Conservation (phyloP, 2,888 invertebrate genomes). For the Chrysolina oricalcia region DNA sequence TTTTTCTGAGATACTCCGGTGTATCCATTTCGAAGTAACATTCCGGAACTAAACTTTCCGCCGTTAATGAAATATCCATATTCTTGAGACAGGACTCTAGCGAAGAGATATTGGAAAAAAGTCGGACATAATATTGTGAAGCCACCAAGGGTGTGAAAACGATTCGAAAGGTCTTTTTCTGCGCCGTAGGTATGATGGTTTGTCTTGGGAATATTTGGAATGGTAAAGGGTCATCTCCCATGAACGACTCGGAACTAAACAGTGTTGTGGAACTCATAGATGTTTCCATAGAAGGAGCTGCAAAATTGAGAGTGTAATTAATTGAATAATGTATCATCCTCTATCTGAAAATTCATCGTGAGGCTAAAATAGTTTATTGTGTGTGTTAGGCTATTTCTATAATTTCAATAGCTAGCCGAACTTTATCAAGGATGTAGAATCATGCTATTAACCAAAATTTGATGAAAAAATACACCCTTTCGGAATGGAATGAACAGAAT, state of each 20-base stretch:
- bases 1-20: slow-evolving; percentile 77
- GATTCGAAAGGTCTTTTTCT: slow-evolving; percentile 64
- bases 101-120: slow-evolving; percentile 75
- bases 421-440: no score
- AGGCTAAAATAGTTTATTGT: no score
- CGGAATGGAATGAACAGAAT: no score
- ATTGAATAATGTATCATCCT: no score
- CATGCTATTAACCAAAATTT: no score
- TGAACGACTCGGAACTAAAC: slow-evolving; percentile 27
- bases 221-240: slow-evolving; percentile 8
- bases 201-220: slow-evolving; percentile 37
- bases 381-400: no score
- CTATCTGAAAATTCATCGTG: no score
- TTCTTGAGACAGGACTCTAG: slow-evolving; percentile 69
- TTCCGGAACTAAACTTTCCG: slow-evolving; percentile 78
- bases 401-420: no score
- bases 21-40: slow-evolving; percentile 80
- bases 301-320: background rate
- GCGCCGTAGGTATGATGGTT: slow-evolving; percentile 1
- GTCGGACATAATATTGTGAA: slow-evolving; percentile 73
- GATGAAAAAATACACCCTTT: no score
- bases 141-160: slow-evolving; percentile 76
- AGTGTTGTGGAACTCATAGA: slow-evolving; percentile 20
- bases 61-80: slow-evolving; percentile 71
- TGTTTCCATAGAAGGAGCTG: slow-evolving; percentile 21